Evolutionary conservation across 2,113 vertebrate species (phyloP), one percentile per base, ranked within the genome.

Genomic region (Aythya baeri): DNA sequence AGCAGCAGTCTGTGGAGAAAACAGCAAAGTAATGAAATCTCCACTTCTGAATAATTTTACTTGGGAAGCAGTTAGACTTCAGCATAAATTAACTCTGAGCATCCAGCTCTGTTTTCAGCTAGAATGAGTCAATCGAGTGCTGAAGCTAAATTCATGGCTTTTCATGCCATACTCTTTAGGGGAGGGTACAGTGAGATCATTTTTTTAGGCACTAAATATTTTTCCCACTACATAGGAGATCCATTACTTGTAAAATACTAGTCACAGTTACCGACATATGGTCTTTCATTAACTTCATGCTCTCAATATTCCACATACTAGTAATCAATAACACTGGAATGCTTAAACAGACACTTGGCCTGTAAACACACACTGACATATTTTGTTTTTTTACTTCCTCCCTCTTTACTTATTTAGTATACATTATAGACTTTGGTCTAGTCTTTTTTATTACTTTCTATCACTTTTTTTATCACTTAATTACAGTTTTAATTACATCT

Each of bases 61-160:
- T 88, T 67, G 52, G 68, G 75, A 89, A 91, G 82, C 32, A 88
- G 71, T 75, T 76, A 96, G 89, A 86, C 91, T 94, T 77, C 61
- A 84, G 92, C 86, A 97, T 94, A 96, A 96, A 97, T 96, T 96
- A 96, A 81, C 70, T 90, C 73, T 50, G 44, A 94, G 18, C 58
- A 96, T 44, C 67, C 72, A 88, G 54, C 82, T 91, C 85, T 63
- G 72, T 78, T 83, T 97, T 77, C 79, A 49, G 55, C 61, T 74
- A 83, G 76, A 91, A 90, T 67, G 36, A 94, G 87, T 82, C 71
- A 85, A 38, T 54, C 46, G 76, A 74, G 41, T 21, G 46, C 32
- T 83, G 72, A 87, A 86, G 74, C 17, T 55, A 72, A 88, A 93
- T 62, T 62, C 72, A 62, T 31, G 77, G 76, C 18, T 83, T 27